Evolutionary conservation across 2,113 vertebrate genomes (phyloP), one percentile per base, ranked within the genome.

Genomic region (Dendrocopos noguchii): DNA sequence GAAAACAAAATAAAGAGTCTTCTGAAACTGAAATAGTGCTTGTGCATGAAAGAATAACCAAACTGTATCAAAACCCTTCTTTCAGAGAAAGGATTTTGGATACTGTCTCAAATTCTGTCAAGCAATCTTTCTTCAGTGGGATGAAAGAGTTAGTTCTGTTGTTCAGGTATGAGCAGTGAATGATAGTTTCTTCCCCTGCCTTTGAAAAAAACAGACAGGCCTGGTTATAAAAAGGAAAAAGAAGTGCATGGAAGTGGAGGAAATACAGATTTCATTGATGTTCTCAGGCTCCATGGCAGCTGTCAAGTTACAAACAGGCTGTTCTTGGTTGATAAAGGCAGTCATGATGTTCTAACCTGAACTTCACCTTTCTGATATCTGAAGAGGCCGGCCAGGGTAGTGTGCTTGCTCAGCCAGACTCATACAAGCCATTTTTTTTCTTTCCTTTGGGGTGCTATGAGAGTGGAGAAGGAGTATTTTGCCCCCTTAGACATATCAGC

Each of bases 121-220:
- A 86, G 82, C 61, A 94, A 91, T 95, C 93, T 93, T 90, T 88
- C 93, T 91, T 80, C 34, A 3, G 77, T 14, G 4, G 61, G 88
- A 90, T 96, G 85, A 96, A 94, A 95, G 94, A 88, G 85, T 76
- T 81, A 36, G 61, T 91, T 95, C 90, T 93, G 88, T 85, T 95
- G 92, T 95, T 95, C 95, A 93, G 73, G 90, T 94, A 75, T 90
- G 88, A 93, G 82, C 92, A 84, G 47, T 88, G 83, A 91, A 80
- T 90, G 76, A 93, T 95, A 88, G 83, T 77, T 95, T 85, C 90
- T 88, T 84, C 93, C 76, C 88, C 90, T 88, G 68, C 34, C 87
- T 95, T 95, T 93, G 80, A 94, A 80, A 93, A 24, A 94, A 83
- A 67, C 6, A 77, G 66, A 9, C 88, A 93, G 92, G 85, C 65